Conservation (phyloP, 2,888 invertebrate genomes). For the Tetanocera ferruginea region DNA sequence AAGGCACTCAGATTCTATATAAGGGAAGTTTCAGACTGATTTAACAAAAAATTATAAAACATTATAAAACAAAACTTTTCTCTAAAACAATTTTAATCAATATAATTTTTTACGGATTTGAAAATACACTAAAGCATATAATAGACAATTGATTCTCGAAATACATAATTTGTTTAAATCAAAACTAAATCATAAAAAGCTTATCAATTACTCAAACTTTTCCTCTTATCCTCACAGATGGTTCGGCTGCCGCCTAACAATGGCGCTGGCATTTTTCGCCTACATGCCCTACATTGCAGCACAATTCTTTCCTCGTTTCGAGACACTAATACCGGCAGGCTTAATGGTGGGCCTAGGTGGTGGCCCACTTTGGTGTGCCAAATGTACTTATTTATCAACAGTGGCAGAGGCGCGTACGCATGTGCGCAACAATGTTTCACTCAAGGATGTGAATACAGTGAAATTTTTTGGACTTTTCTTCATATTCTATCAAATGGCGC, state of each 20-base stretch:
- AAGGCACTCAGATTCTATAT: too few relatives aligned
- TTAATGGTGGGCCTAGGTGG: slow-evolving; percentile 77
- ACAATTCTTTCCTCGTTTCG: slow-evolving; percentile 90
- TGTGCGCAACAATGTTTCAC: slow-evolving; percentile 74
- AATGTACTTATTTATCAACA: slow-evolving; percentile 93
- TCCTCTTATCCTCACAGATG: slow-evolving; percentile 72
- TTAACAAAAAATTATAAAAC: too few relatives aligned
- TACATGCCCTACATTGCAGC: slow-evolving; percentile 93
- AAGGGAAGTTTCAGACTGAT: too few relatives aligned
- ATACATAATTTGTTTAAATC: too few relatives aligned
- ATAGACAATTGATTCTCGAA: too few relatives aligned
- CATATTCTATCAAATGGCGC: slow-evolving; percentile 96
- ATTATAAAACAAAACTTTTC: too few relatives aligned
- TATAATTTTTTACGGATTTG: too few relatives aligned
- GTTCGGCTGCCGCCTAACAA: slow-evolving; percentile 92
- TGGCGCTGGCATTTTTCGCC: slow-evolving; percentile 86
- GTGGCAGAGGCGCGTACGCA: slow-evolving; percentile 82
- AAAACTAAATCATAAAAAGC: too few relatives aligned
- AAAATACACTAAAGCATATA: too few relatives aligned
- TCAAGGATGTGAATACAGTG: slow-evolving; percentile 84
- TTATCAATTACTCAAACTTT: too few relatives aligned
- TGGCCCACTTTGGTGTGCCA: slow-evolving; percentile 95
- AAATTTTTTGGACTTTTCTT: slow-evolving; percentile 96
- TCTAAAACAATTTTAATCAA: too few relatives aligned
- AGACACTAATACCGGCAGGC: slow-evolving; percentile 83